Percentiles rank a stretch among this genome's conserved stretches.
Conservation (phyloP, 1,140 invertebrate species). For the Papilio machaon region DNA sequence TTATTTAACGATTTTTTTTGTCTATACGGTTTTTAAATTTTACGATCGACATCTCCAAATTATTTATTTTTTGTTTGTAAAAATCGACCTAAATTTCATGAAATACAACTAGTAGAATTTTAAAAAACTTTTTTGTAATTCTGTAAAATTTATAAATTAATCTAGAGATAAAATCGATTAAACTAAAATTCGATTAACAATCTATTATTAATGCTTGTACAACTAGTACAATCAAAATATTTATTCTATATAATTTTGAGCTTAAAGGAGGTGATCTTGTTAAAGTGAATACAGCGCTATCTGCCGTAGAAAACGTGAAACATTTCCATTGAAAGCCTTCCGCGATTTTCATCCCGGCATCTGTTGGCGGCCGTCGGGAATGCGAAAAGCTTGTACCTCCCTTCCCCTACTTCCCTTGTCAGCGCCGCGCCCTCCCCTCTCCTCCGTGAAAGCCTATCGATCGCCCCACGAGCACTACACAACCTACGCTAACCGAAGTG, state of each 20-base stretch:
- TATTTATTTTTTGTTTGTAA: too few species aligned
- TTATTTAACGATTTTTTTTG: not conserved
- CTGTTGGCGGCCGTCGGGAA: conserved; percentile 61
- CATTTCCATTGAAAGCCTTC: conserved; percentile 54
- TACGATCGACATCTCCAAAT: not conserved
- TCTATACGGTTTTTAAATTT: not conserved
- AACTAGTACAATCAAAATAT: not conserved
- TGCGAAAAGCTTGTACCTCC: conserved; percentile 43
- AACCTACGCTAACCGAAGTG: conserved; percentile 70
- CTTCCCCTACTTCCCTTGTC: conserved; percentile 43
- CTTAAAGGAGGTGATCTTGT: not conserved
- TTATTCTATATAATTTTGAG: not conserved
- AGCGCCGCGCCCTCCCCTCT: conserved; percentile 46
- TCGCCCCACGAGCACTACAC: conserved; percentile 62
- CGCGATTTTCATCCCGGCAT: conserved; percentile 56
- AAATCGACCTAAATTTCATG: too few species aligned
- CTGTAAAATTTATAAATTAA: too few species aligned
- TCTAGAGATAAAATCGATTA: too few species aligned
- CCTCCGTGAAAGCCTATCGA: conserved; percentile 68
- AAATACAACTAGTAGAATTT: too few species aligned
- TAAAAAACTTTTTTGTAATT: too few species aligned
- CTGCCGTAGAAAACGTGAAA: conserved; percentile 52
- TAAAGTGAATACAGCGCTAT: conserved; percentile 51
- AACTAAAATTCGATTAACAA: too few species aligned
- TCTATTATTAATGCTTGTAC: too few species aligned